These are phyloP conservation scores for Eumeta japonica DNA, from an alignment of 1,140 invertebrate genomes.

Conservation along the genomic window DNA sequence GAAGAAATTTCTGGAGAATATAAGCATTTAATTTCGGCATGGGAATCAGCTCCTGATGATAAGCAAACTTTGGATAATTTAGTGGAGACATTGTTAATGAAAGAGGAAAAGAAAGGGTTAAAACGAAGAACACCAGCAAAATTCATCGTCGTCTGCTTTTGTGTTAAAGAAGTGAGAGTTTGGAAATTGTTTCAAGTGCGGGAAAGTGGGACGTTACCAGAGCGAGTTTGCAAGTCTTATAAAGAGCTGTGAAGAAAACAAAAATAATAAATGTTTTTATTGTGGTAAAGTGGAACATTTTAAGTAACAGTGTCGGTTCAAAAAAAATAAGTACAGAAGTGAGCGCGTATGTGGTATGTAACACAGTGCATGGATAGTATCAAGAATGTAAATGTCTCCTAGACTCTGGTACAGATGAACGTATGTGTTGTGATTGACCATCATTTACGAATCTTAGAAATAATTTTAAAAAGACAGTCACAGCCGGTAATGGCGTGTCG, in stretches of 20 bases:
- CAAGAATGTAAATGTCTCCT: slow-evolving; percentile 2
- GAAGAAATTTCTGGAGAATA: slow-evolving; percentile 22
- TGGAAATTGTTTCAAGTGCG: no score
- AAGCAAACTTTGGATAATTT: slow-evolving; percentile 24
- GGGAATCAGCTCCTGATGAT: slow-evolving; percentile 7
- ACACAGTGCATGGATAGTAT: slow-evolving; percentile 1
- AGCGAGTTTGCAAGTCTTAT: slow-evolving; percentile 6
- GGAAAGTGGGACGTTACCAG: slow-evolving; percentile 8
- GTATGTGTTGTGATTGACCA: slow-evolving; percentile 7
- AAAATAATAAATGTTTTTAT: slow-evolving; percentile 5
- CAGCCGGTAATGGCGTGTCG: slow-evolving; percentile 6
- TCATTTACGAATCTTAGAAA: slow-evolving; percentile 6
- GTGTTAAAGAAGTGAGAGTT: not conserved
- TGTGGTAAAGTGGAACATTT: slow-evolving; percentile 7
- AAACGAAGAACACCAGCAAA: slow-evolving; percentile 1
- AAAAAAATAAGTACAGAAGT: no score
- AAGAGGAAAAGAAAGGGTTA: slow-evolving; percentile 12
- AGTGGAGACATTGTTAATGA: slow-evolving; percentile 17
- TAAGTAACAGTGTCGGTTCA: not conserved
- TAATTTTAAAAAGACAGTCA: slow-evolving; percentile 2
- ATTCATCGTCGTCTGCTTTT: no score
- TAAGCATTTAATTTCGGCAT: no score
- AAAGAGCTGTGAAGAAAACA: not conserved
- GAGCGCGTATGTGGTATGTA: not conserved
- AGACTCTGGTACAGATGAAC: no score